Conservation (phyloP, 2,888 invertebrate species). For the Camptogramma bilineatum region DNA sequence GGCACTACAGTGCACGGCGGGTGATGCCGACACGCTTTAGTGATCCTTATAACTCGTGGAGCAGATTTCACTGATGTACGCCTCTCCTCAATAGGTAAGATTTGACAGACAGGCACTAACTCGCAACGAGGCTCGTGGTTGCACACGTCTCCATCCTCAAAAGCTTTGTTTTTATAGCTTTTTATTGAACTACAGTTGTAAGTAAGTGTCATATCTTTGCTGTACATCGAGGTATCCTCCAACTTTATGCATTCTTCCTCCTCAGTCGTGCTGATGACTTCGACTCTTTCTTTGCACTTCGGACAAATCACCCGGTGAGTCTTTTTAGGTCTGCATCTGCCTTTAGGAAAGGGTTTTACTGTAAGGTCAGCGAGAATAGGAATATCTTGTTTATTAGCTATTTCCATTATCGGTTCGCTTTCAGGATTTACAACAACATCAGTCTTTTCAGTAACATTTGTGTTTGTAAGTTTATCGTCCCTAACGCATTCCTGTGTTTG, state of each 20-base stretch:
- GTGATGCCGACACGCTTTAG: conserved; percentile 77
- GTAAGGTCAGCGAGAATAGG: conserved; percentile 34
- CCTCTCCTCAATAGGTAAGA: conserved; percentile 62
- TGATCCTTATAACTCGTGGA: conserved; percentile 68
- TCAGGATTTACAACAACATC: conserved; percentile 45
- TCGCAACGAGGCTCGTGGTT: conserved; percentile 70
- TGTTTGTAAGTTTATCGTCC: conserved; percentile 59
- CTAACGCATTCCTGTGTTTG: conserved; percentile 43
- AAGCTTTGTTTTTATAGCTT: conserved; percentile 40
- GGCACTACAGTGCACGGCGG: conserved; percentile 79
- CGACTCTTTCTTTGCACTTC: conserved; percentile 69
- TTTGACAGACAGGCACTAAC: conserved; percentile 70
- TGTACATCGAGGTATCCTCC: conserved; percentile 48
- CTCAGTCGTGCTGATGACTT: conserved; percentile 61
- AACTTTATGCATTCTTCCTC: conserved; percentile 59
- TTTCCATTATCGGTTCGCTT: conserved; percentile 39
- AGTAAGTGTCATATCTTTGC: conserved; percentile 52
- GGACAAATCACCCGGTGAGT: conserved; percentile 65
- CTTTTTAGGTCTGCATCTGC: conserved; percentile 53
- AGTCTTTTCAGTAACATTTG: conserved; percentile 46
- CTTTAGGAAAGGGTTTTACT: conserved; percentile 40
- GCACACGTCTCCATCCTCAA: conserved; percentile 57
- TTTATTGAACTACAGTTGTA: conserved; percentile 50
- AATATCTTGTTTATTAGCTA: conserved; percentile 40
- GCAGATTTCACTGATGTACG: conserved; percentile 49